Base-by-base conservation (phyloP, 2,113 vertebrate species). In the Athene noctua region DNA sequence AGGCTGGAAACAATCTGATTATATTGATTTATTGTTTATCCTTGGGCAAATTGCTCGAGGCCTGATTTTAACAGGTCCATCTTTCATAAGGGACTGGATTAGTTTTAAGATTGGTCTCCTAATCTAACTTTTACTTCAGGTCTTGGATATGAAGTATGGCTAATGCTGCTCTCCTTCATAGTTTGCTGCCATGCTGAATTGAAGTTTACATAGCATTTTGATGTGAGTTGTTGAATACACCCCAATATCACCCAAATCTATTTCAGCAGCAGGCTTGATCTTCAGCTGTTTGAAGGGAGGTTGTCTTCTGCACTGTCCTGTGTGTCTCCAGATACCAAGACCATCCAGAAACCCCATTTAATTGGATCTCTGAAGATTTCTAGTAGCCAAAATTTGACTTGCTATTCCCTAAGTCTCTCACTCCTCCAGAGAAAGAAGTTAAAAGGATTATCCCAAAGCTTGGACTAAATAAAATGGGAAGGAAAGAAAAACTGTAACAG, bases 11-110 rank as follows among this genome's bases (percentile, higher is more conserved):
- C 49, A 93, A 73, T 73, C 12, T 66, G 55, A 59, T 85, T 72
- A 29, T 22, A 38, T 25, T 85, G 81, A 80, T 92, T 91, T 84
- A 47, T 75, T 89, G 52, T 87, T 94, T 85, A 72, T 68, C 73
- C 49, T 74, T 61, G 36, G 10, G 81, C 13, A 73, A 82, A 54
- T 44, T 81, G 49, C 46, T 85, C 15, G 23, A 74, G 34, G 40
- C 36, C 40, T 51, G 46, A 49, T 84, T 88, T 94, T 59, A 57
- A 6, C 2, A 36, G 25, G 19, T 32, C n/a, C 12, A 13, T 74
- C 55, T 91, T 65, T 86, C 63, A 19, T 62, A 38, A 54, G 42
- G 49, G 59, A 27, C 15, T 26, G 36, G 40, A 25, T 59, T 54
- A 7, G 10, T 59, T 62, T 59, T 51, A 30, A 73, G 57, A 18